Base-by-base conservation (phyloP, 2,113 vertebrate genomes). In the Girardinichthys multiradiatus region DNA sequence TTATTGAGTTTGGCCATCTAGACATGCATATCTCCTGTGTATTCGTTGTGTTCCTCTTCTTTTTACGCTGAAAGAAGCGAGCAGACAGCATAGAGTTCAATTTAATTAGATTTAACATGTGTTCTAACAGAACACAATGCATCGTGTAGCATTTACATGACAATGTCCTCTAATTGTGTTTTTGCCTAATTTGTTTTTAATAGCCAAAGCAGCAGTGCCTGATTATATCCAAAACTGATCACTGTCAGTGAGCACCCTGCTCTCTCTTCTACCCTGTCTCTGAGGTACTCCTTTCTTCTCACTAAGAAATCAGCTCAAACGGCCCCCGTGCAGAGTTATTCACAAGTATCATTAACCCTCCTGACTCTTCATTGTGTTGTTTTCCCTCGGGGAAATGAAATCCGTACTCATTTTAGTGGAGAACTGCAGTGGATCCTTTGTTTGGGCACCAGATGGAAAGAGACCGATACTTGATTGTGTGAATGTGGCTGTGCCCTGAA, bases 341-440 rank as follows among this genome's bases (percentile, higher is more conserved):
- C 95, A 94, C 92, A 80, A 89, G 89, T 88, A 91, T 94, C 93
- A 95, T 96, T 96, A 96, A 92, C 92, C 94, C 90, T 81, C 88
- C 82, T 94, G 91, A 90, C 90, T 93, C 86, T 88, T 89, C 89
- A 84, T 94, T 87, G 87, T 94, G 87, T 87, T 91, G 93, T 87
- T 88, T 94, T 93, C 92, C 92, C 90, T 83, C 37, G 88, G 91
- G 90, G 88, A 92, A 95, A 92, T 91, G 84, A 86, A 94, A 93
- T 84, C 79, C 14, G 0, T 26, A 68, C 74, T 79, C 81, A 67
- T 80, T 92, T 76, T 85, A 77, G 86, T 93, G 84, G 94, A 77
- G 86, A 94, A 92, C 92, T 87, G 87, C 75, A 75, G 87, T 80
- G 77, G 84, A 79, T 91, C 88, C 85, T 94, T 93, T 92, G 91